Evolutionary conservation across 2,113 vertebrate genomes (phyloP).

Genomic region (Leucopsar rothschildi): DNA sequence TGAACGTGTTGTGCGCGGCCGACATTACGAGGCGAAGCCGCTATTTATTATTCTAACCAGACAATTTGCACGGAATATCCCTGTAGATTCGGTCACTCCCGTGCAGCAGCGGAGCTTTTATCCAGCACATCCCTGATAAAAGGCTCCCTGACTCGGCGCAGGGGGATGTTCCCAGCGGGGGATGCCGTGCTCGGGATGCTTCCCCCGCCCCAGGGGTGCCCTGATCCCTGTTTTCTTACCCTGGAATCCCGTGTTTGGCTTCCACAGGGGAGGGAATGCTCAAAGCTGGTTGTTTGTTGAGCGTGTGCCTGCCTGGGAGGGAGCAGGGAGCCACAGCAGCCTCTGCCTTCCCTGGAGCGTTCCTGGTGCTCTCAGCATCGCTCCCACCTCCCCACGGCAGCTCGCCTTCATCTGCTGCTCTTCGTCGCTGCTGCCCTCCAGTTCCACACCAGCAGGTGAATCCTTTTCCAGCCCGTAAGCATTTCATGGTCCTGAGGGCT

Average conservation of each 20-base stretch:
- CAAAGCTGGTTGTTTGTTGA: not conserved
- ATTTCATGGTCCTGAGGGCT: not conserved
- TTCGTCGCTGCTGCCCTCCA: not conserved
- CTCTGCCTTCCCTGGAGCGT: not conserved
- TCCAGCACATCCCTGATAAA: slow-evolving; percentile 4
- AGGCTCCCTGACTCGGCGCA: not conserved
- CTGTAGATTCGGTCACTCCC: slow-evolving; percentile 45
- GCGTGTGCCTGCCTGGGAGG: not conserved
- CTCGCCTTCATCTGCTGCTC: not conserved
- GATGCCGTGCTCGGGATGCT: no score
- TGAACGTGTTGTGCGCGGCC: slow-evolving; percentile 43
- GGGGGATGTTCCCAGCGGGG: not conserved
- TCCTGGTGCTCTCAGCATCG: not conserved
- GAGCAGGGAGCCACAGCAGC: not conserved
- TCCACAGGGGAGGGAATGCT: not conserved
- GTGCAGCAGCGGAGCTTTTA: not conserved
- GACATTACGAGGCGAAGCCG: slow-evolving; percentile 18
- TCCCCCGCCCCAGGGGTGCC: not conserved
- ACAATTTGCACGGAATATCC: slow-evolving; percentile 56
- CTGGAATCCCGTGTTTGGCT: not conserved
- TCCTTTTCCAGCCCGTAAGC: not conserved
- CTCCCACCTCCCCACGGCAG: not conserved
- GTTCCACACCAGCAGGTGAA: not conserved
- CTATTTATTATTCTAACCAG: slow-evolving; percentile 60
- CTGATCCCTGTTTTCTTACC: not conserved